Evolutionary conservation across 2,888 invertebrate genomes (phyloP), one percentile per base, ranked within the genome.

Genomic region (Hyppa rectilinea): DNA sequence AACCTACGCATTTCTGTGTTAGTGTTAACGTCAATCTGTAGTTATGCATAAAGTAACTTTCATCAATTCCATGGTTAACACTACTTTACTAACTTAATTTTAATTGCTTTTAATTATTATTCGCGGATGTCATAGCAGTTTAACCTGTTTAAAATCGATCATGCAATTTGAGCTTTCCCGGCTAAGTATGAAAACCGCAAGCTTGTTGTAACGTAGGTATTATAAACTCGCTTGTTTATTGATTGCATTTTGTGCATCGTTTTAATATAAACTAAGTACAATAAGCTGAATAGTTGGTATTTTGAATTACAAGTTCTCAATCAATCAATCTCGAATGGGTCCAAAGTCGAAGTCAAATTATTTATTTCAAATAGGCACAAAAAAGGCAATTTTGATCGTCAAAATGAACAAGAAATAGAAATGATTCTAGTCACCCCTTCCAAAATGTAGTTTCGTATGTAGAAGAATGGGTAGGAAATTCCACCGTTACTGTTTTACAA

Each of bases 181-280:
- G n/a, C 36, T 52, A 61, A 58, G 26, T 59, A 62, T 38, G 36
- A 29, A 52, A 73, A 79, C 80, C 53, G 17, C 66, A 36, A 67
- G 31, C 45, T 34, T 23, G 3, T 17, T 71, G 36, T 61, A 31
- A 34, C 14, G n/a, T 4, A 14, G 14, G 43, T 53, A 52, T 49
- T 31, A 38, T 63, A 45, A 71, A 20, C 20, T 63, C 9, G 26
- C 9, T 50, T 12, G 6, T 36, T 61, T 60, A 17, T 40, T 47
- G 7, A 78, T 7, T 40, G 31, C 38, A 34, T 20, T 29, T 53
- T 68, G 31, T 40, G n/a, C 29, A 49, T 52, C 29, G 34, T 23
- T 40, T 58, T n/a, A 36, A 2, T 43, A 12, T 9, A 2, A 59
- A 49, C 14, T n/a, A n/a, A n/a, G n/a, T 52, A 4, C 60, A 40